Evolutionary conservation across 2,797 vertebrate species (phyloP).

Genomic region (Prionace glauca): DNA sequence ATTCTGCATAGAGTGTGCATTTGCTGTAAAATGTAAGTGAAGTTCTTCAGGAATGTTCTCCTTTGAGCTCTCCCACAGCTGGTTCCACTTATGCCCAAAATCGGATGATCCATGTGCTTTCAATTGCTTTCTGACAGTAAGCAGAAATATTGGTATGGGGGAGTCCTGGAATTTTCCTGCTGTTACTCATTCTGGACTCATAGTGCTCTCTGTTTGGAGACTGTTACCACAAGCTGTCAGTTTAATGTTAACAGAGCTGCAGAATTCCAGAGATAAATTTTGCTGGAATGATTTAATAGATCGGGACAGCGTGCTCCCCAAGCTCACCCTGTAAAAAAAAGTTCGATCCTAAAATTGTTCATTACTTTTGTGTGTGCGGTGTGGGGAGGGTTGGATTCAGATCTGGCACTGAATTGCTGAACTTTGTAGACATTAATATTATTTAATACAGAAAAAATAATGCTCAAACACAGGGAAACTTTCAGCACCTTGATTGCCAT

Average conservation of each 20-base stretch:
- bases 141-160: slow-evolving; percentile 26
- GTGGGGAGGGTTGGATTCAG: background rate
- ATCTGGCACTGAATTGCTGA: background rate
- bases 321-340: slow-evolving; percentile 16
- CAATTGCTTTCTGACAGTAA: background rate
- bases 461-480: background rate
- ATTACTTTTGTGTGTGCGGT: background rate
- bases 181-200: background rate
- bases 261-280: slow-evolving; percentile 25
- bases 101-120: background rate
- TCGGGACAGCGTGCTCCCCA: background rate
- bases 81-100: background rate
- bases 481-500: background rate
- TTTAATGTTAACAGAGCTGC: slow-evolving; percentile 1
- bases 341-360: background rate
- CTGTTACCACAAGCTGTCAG: slow-evolving; percentile 12
- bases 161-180: slow-evolving; percentile 24
- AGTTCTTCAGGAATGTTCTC: slow-evolving; percentile 16
- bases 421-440: background rate
- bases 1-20: background rate
- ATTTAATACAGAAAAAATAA: background rate
- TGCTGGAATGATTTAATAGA: slow-evolving; percentile 9
- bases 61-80: background rate
- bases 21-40: background rate
- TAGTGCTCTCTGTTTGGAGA: background rate